Evolutionary conservation across 2,888 invertebrate genomes (phyloP).

Genomic region (Latrodectus hesperus): DNA sequence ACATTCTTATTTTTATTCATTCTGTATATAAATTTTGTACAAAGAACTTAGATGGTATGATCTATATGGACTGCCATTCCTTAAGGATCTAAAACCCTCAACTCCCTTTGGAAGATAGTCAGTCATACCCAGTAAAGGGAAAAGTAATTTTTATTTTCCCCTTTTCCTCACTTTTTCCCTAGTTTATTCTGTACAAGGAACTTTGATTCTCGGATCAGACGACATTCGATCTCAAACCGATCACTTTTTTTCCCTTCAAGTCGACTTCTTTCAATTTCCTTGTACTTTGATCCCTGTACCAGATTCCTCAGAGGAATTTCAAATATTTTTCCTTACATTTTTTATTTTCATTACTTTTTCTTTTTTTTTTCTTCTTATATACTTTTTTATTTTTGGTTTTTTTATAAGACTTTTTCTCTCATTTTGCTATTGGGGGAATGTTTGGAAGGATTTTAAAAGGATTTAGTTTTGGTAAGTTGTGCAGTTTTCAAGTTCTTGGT

Average conservation of each 20-base stretch:
- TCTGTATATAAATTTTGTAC: too few relatives aligned
- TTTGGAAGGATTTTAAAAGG: slow-evolving; percentile 28
- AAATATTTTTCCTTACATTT: background rate
- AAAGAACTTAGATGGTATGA: too few relatives aligned
- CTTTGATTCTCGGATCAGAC: slow-evolving; percentile 41
- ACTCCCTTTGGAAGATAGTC: too few relatives aligned
- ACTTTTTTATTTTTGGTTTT: background rate
- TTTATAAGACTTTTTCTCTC: background rate
- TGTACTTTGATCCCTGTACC: slow-evolving; percentile 54
- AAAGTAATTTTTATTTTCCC: background rate
- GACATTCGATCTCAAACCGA: slow-evolving; percentile 43
- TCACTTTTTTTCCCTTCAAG: slow-evolving; percentile 13
- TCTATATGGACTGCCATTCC: too few relatives aligned
- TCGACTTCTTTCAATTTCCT: slow-evolving; percentile 55
- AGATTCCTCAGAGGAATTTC: slow-evolving; percentile 22
- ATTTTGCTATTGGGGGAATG: background rate
- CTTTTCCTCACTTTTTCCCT: background rate
- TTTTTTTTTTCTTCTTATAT: background rate
- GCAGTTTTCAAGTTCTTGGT: background rate
- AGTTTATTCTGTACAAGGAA: slow-evolving; percentile 4
- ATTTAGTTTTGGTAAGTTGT: slow-evolving; percentile 30
- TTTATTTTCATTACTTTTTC: background rate
- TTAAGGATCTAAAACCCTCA: too few relatives aligned
- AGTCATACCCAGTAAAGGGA: too few relatives aligned
- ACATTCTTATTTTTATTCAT: too few relatives aligned